Evolutionary conservation across 2,113 vertebrate genomes (phyloP), one percentile per base, ranked within the genome.

Genomic region (Zonotrichia leucophrys): DNA sequence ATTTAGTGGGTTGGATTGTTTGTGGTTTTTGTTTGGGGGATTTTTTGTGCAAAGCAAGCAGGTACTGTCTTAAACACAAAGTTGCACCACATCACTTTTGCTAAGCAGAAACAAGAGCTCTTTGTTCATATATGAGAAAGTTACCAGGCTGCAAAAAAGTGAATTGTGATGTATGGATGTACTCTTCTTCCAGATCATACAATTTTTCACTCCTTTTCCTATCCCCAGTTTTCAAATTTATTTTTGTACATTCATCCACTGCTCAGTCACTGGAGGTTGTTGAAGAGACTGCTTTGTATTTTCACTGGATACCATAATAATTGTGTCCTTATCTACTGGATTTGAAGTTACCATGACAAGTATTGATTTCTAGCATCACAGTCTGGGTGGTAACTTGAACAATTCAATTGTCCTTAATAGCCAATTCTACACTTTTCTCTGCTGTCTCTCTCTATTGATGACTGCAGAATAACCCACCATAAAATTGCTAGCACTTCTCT

Each of bases 341-440:
- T 92, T 68, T 83, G 49, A 82, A 91, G 91, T 68, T 55, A 31
- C 15, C 6, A 33, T 81, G 62, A 72, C 62, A 78, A 37, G 9
- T 60, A 92, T 75, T 72, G 80, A 89, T 92, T 94, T 95, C 77
- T 68, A 84, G 9, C 69, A 64, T 47, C 69, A 84, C 52, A 91
- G 33, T 12, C 39, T 67, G 37, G 21, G n/a, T 74, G 25, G 52
- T 39, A 49, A 27, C 17, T 89, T 93, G 68, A 89, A 81, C 33
- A 46, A 35, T 78, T 92, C 79, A 59, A 21, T 87, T 79, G 39
- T 42, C 17, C 49, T 60, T 87, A 89, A 91, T 4, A 87, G 47
- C 27, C 68, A 74, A 4, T 77, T 87, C 39, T 55, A 55, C 41
- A 72, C 27, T 9, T 81, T 90, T 84, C 11, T 89, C 56, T 84